phyloP scores from a whole-genome alignment of 2,113 vertebrate genomes.

The Thryonomys swinderianus region DNA sequence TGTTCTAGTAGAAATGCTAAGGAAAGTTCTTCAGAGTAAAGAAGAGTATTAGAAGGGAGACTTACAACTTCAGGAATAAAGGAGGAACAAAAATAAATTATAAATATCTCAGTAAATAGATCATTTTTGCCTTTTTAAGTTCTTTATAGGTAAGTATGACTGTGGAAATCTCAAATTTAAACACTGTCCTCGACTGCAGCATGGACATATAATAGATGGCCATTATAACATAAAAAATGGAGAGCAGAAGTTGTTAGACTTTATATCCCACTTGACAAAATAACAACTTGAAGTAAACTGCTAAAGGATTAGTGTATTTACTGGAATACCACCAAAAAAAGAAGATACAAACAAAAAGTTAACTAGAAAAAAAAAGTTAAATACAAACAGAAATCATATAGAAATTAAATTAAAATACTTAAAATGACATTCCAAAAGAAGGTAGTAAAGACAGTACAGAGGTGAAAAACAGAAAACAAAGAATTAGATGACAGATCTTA shows the following conservation, averaged over 20 bases:
- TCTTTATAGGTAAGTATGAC: slow-evolving; percentile 10
- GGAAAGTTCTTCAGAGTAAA: background rate
- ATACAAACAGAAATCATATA: background rate
- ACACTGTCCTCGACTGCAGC: background rate
- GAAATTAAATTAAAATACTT: slow-evolving; percentile 6
- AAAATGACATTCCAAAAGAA: background rate
- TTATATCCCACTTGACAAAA: slow-evolving; percentile 26
- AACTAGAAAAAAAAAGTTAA: background rate
- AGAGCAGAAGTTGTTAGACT: background rate
- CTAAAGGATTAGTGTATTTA: background rate
- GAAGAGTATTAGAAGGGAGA: slow-evolving; percentile 13
- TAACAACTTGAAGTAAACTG: background rate
- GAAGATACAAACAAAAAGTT: background rate
- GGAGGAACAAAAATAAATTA: background rate
- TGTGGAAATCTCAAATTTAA: background rate
- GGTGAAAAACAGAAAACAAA: background rate
- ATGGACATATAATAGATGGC: background rate
- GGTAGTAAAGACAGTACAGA: background rate
- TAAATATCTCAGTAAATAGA: slow-evolving; percentile 3
- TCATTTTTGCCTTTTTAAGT: background rate
- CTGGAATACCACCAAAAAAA: background rate
- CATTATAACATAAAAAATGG: background rate
- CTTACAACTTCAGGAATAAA: background rate
- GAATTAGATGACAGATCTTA: background rate
- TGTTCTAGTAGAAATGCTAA: background rate